phyloP scores from a whole-genome alignment of 2,888 invertebrate genomes.

The Notodromas monacha region DNA sequence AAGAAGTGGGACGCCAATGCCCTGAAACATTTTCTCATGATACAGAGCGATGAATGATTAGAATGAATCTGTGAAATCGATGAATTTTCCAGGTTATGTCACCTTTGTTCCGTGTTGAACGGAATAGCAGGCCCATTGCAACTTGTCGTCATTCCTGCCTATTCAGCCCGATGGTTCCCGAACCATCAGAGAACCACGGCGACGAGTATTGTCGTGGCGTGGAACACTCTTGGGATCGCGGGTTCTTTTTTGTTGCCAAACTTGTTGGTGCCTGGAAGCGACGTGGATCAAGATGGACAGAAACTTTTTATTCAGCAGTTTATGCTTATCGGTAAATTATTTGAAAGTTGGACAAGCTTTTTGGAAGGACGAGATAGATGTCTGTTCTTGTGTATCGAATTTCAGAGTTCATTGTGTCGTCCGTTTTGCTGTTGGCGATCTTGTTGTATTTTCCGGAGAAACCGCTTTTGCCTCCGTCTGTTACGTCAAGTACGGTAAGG shows the following conservation, averaged over 20 bases:
- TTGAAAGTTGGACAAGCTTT: not conserved
- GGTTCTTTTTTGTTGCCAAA: not conserved
- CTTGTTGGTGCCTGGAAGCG: not conserved
- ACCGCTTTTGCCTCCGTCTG: not conserved
- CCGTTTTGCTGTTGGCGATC: not conserved
- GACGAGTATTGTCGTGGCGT: not conserved
- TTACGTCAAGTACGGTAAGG: not conserved
- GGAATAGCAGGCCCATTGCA: not conserved
- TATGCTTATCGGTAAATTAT: not conserved
- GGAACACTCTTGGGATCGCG: not conserved
- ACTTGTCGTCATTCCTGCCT: not conserved
- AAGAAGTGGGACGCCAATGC: no score
- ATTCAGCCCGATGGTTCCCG: not conserved
- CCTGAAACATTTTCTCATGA: no score
- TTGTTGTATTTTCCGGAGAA: not conserved
- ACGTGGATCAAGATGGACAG: not conserved
- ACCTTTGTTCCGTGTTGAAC: not conserved
- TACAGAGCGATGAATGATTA: no score
- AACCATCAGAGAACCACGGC: constrained; percentile 4
- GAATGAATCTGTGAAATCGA: not conserved
- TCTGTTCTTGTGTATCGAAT: no score
- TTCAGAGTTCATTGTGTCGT: constrained; percentile 1
- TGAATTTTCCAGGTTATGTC: not conserved
- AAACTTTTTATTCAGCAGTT: constrained; percentile 1
- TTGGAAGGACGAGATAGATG: not conserved